A percentile compares a stretch with the other conserved stretches of the same genome.
These are phyloP conservation scores for Phyllostomus hastatus DNA, from an alignment of 2,113 vertebrate genomes.

Conservation along the genomic window DNA sequence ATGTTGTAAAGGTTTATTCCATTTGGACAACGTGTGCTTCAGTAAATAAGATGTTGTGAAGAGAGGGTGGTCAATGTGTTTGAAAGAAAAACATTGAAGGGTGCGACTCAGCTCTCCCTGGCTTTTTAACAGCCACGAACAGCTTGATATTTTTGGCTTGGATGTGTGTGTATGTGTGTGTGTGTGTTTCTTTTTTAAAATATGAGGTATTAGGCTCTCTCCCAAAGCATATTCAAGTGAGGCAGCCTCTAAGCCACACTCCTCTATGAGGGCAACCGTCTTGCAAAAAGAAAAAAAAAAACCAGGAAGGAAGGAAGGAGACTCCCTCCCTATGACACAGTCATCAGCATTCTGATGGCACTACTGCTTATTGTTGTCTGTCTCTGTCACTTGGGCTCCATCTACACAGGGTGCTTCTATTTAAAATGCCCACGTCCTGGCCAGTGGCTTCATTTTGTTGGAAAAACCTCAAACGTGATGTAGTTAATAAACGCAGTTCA, in stretches of 20 bases:
- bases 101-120: conserved; percentile 82
- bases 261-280: conserved; percentile 76
- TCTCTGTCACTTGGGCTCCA: background rate
- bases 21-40: conserved; percentile 57
- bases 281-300: conserved; percentile 32
- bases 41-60: conserved; percentile 77
- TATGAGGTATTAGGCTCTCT: conserved; percentile 80
- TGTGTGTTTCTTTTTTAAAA: conserved; percentile 81
- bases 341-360: background rate
- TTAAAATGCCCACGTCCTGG: fast-evolving
- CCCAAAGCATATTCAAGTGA: conserved; percentile 84
- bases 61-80: conserved; percentile 78
- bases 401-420: fast-evolving
- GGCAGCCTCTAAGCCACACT: conserved; percentile 76
- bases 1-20: conserved; percentile 28
- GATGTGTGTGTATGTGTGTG: conserved; percentile 29
- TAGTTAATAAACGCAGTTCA: background rate
- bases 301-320: background rate
- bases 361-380: background rate
- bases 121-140: conserved; percentile 83
- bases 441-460: background rate
- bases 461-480: background rate
- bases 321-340: background rate
- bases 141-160: conserved; percentile 87
- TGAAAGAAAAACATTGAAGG: conserved; percentile 82